Evolutionary conservation across 2,888 invertebrate genomes (phyloP).

Genomic region (Philaethria dido): DNA sequence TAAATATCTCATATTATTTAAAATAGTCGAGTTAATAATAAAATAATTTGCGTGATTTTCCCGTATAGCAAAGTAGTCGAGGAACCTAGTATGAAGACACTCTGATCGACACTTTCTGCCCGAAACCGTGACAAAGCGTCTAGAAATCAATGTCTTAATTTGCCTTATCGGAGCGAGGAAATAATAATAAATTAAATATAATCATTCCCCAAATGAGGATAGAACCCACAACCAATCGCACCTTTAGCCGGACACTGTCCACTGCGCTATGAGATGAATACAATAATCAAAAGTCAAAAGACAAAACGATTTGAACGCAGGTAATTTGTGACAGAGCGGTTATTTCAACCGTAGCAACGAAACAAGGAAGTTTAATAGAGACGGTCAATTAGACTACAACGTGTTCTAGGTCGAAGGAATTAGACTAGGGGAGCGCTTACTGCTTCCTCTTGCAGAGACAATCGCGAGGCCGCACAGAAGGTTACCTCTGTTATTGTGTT

Average conservation of each 20-base stretch:
- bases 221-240: no score
- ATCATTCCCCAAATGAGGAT: no score
- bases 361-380: conserved; percentile 47
- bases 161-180: no score
- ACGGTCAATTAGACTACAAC: conserved; percentile 36
- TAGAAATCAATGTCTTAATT: no score
- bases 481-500: conserved; percentile 9
- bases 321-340: background rate
- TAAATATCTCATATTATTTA: background rate
- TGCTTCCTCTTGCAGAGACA: conserved; percentile 44
- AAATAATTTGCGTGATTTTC: no score
- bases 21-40: background rate
- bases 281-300: background rate
- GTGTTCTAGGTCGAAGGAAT: conserved; percentile 46
- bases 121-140: no score
- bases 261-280: no score
- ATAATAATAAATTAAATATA: no score
- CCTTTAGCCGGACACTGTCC: no score
- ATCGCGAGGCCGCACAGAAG: conserved; percentile 44
- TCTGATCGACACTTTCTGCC: no score
- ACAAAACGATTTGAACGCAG: background rate
- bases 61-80: no score
- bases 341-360: conserved; percentile 15
- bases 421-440: conserved; percentile 44
- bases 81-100: no score